Evolutionary conservation across 2,797 vertebrate genomes (phyloP).

Genomic region (Apogon talboti): DNA sequence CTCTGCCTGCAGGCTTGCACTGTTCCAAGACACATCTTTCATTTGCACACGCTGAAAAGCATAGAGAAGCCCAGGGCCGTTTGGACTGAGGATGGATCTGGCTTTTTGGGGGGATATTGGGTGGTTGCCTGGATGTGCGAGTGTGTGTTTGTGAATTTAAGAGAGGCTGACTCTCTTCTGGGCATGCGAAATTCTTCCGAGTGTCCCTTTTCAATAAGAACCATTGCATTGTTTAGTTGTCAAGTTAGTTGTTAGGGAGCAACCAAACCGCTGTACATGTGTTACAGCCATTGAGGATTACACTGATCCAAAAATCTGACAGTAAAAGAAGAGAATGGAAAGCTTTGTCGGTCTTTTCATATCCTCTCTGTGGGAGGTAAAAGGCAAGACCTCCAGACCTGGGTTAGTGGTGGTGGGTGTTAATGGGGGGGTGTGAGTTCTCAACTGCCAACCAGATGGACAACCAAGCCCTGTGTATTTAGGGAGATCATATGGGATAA

Average conservation of each 20-base stretch:
- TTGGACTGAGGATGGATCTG: constrained; percentile 61
- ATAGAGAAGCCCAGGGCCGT: constrained; percentile 69
- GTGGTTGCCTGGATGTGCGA: constrained; percentile 48
- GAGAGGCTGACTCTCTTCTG: constrained; percentile 57
- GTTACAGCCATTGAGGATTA: constrained; percentile 77
- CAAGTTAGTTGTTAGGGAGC: constrained; percentile 78
- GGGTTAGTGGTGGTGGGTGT: constrained; percentile 69
- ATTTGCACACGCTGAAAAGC: constrained; percentile 79
- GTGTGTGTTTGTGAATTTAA: constrained; percentile 14
- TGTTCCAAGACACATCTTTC: constrained; percentile 79
- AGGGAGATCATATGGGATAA: constrained; percentile 81
- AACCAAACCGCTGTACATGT: constrained; percentile 77
- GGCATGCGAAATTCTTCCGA: constrained; percentile 46
- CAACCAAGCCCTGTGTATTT: constrained; percentile 75
- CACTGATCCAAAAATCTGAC: constrained; percentile 79
- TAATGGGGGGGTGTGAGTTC: constrained; percentile 50
- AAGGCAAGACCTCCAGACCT: constrained; percentile 77
- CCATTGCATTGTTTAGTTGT: constrained; percentile 73
- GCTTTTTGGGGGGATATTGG: constrained; percentile 62
- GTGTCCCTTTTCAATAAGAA: constrained; percentile 60
- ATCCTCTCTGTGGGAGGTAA: constrained; percentile 82
- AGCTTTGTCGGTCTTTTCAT: constrained; percentile 77
- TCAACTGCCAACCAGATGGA: constrained; percentile 81
- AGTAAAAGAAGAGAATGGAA: constrained; percentile 79
- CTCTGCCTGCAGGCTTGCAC: constrained; percentile 65